Base-by-base conservation (phyloP, 2,113 vertebrate species). In the Caloenas nicobarica region DNA sequence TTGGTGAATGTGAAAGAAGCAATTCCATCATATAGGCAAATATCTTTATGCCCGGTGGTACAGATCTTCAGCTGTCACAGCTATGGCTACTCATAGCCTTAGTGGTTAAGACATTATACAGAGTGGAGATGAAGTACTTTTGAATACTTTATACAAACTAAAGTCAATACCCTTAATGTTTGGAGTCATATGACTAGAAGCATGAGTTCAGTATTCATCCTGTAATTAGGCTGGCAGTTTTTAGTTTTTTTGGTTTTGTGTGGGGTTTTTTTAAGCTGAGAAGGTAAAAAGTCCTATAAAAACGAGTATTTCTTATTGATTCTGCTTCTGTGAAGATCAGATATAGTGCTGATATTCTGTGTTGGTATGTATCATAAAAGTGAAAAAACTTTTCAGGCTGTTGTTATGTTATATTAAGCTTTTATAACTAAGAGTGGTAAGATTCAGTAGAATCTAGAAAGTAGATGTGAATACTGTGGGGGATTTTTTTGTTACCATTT, bases 161-260 rank as follows among this genome's bases (percentile, higher is more conserved):
- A 62, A 81, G 51, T 93, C 77, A 92, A 16, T 91, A 68, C 10
- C 24, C 5, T n/a, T 74, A 48, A 36, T 73, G 68, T 89, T 90
- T 82, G 64, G 29, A 70, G 50, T 96, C 95, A 86, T 95, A 80
- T 96, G 93, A 97, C 44, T 83, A 25, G 70, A 64, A 91, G 48
- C 92, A 92, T 34, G 95, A 96, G 81, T 89, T 95, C 5, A 4
- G 15, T 74, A 36, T 87, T 82, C 85, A 62, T 81, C 8, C 4
- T 4, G 53, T 84, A 40, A 65, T 31, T 71, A 38, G 26, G 25
- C 29, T 82, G 38, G 42, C 11, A 21, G 16, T 13, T 87, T 83
- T 70, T 46, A 16, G 3, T 40, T 44, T 44, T 21, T 29, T n/a
- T 40, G 9, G 11, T 10, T 51, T 15, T n/a, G 44, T 46, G 48